phyloP scores from a whole-genome alignment of 92 coral and sea anemone genomes.

The Porites rus region DNA sequence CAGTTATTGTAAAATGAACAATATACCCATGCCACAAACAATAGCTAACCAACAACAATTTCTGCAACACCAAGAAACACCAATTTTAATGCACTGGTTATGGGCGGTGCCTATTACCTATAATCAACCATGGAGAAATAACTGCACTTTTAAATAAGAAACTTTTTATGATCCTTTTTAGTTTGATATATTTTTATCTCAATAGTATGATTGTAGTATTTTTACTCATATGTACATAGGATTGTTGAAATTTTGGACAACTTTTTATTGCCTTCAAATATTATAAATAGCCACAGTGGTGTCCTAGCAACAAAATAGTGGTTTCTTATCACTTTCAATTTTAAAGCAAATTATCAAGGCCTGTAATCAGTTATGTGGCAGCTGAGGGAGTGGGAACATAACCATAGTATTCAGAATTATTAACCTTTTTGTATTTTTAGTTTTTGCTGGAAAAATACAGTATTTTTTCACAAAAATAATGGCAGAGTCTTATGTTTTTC shows the following conservation, averaged over 20 bases:
- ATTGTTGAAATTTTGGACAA: neutral
- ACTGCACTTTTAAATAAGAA: neutral
- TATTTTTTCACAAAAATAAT: too few species aligned
- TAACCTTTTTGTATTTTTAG: too few species aligned
- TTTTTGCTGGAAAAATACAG: too few species aligned
- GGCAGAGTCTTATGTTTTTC: too few species aligned
- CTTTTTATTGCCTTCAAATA: slow-evolving; percentile 4
- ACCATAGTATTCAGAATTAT: too few species aligned
- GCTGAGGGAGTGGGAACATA: too few species aligned
- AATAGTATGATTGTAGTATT: slow-evolving; percentile 8
- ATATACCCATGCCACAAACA: too few species aligned
- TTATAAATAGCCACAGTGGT: neutral
- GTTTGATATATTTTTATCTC: slow-evolving; percentile 23
- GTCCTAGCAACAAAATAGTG: neutral
- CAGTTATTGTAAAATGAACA: too few species aligned
- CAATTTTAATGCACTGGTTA: neutral
- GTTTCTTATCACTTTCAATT: neutral
- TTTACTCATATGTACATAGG: slow-evolving; percentile 36
- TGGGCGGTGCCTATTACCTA: neutral
- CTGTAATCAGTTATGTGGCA: too few species aligned
- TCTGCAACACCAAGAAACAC: too few species aligned
- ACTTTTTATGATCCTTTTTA: slow-evolving; percentile 1
- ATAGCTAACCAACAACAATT: too few species aligned
- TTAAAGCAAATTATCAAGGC: too few species aligned
- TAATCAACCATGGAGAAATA: neutral